Evolutionary conservation across 2,113 vertebrate genomes (phyloP), one percentile per base, ranked within the genome.

Genomic region (Nerophis ophidion): DNA sequence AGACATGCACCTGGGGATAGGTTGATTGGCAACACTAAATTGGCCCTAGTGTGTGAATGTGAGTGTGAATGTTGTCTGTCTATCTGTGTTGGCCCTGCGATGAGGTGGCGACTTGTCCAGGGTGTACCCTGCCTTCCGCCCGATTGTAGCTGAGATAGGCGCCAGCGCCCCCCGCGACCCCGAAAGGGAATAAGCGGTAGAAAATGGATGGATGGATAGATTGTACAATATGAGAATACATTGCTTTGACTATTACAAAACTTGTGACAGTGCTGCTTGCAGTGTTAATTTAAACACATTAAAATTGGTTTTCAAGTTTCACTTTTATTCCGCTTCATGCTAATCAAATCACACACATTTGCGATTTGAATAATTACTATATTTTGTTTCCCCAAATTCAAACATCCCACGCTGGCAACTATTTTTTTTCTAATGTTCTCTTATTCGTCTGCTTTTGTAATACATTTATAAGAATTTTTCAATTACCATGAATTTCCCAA

Each of bases 241-340:
- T 10, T 47, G 14, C 14, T 12, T 12, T 48, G 47, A n/a, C 7
- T n/a, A 48, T 48, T 48, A 48, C 48, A 50, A 51, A 51, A 38
- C 42, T 6, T 66, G 38, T 14, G 34, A 45, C 26, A 35, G 12
- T 16, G 47, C 35, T 7, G 8, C 59, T 53, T 60, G 19, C 47
- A 50, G 7, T 2, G 4, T 69, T 16, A 63, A 45, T 71, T 47
- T 38, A 77, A 62, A 70, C 60, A 71, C 46, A 58, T 47, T 60
- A 70, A n/a, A 15, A 60, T 45, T 67, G 48, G 38, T 69, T 64
- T 61, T 70, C 19, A 53, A 74, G 48, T 76, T 76, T 44, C n/a
- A 68, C 19, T 63, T 74, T 65, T 16, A 67, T 9, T 72, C 61
- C 9, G 61, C 16, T 66, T 50, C 13, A 61, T 54, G 68, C 55